These are phyloP conservation scores for Philaethria dido DNA, from an alignment of 2,888 invertebrate genomes.

Conservation along the genomic window DNA sequence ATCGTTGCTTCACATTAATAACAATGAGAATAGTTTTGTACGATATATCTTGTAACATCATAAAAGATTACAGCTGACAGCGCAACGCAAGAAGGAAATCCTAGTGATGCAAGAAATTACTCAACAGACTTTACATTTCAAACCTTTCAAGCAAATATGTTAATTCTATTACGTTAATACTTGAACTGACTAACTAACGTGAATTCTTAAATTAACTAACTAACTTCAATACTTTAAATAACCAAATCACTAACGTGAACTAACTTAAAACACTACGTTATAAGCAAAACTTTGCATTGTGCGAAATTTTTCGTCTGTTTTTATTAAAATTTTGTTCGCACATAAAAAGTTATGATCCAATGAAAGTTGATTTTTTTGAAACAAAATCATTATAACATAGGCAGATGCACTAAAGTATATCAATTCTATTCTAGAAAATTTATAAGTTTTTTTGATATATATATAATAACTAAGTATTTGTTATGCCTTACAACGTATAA, in stretches of 20 bases:
- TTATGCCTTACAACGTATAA: constrained; percentile 48
- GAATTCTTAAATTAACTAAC: too few relatives aligned
- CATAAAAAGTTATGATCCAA: not conserved
- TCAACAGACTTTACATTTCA: constrained; percentile 27
- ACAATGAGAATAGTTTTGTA: constrained; percentile 24
- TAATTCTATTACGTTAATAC: constrained; percentile 15
- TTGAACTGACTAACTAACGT: too few relatives aligned
- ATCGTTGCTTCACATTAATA: constrained; percentile 15
- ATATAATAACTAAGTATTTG: constrained; percentile 1
- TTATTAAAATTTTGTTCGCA: not conserved
- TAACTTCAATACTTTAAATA: too few relatives aligned
- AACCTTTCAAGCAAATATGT: constrained; percentile 24
- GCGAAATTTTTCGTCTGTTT: not conserved
- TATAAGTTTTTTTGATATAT: not conserved
- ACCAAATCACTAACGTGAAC: not conserved
- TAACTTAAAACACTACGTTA: too few relatives aligned
- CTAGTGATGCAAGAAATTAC: constrained; percentile 38
- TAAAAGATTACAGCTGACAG: constrained; percentile 26
- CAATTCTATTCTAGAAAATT: not conserved
- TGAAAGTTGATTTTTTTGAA: too few relatives aligned
- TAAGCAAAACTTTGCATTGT: not conserved
- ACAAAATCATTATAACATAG: too few relatives aligned
- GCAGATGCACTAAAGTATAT: too few relatives aligned
- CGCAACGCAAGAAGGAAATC: constrained; percentile 40
- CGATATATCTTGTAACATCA: constrained; percentile 37